phyloP scores from a whole-genome alignment of 92 coral and sea anemone species.

The Ricordea florida region DNA sequence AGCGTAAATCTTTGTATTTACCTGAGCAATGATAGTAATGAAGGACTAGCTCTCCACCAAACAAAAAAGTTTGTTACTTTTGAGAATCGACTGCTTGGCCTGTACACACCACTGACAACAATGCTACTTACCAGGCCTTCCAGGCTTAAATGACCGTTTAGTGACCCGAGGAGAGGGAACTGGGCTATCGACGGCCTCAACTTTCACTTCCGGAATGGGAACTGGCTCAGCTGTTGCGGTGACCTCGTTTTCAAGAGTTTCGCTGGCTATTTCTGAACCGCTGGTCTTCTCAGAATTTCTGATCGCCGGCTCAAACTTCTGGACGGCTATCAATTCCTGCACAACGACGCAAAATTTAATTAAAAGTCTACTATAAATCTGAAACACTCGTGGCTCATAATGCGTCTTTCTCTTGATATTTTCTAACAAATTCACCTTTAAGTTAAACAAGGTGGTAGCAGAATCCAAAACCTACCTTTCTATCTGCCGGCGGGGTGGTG shows the following conservation, averaged over 20 bases:
- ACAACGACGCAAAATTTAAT: neutral
- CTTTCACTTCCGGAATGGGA: slow-evolving; percentile 59
- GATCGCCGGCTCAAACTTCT: slow-evolving; percentile 35
- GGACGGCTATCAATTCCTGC: slow-evolving; percentile 57
- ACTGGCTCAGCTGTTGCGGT: slow-evolving; percentile 35
- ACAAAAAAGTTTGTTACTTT: neutral
- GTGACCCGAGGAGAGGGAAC: slow-evolving; percentile 75
- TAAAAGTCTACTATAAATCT: too few species aligned
- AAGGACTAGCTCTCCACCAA: too few species aligned
- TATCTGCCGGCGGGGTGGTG: slow-evolving; percentile 84
- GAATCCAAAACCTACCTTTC: slow-evolving; percentile 65
- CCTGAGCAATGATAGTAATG: too few species aligned
- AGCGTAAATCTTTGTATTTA: too few species aligned
- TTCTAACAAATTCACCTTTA: neutral
- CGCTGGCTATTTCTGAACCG: slow-evolving; percentile 19
- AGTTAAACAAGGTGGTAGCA: too few species aligned
- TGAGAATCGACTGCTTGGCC: neutral
- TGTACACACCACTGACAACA: neutral
- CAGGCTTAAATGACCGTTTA: slow-evolving; percentile 84
- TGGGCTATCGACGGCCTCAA: slow-evolving; percentile 74
- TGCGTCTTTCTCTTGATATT: too few species aligned
- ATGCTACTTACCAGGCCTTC: slow-evolving; percentile 69
- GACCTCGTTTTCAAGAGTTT: slow-evolving; percentile 42
- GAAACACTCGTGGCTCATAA: too few species aligned
- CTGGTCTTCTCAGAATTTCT: slow-evolving; percentile 36